Conservation (phyloP, 2,888 invertebrate genomes). For the Mesorhabditis spiculigera region DNA sequence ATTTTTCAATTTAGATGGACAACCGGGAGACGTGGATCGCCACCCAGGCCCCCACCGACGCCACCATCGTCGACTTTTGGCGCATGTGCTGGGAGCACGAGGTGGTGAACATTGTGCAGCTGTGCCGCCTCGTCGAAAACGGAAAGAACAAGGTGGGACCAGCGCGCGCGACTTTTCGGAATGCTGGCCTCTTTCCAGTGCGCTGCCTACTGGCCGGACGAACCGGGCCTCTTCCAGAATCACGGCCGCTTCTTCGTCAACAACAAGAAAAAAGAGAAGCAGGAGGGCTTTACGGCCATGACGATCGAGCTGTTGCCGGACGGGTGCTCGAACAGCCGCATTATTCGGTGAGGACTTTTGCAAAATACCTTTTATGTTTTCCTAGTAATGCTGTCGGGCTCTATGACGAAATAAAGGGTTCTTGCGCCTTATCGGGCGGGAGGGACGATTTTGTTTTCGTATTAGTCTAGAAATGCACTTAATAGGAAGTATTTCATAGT, state of each 20-base stretch:
- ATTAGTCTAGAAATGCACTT: no score
- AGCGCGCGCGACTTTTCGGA: no score
- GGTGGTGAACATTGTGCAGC: constrained; percentile 84
- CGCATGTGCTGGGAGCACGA: constrained; percentile 83
- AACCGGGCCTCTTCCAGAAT: constrained; percentile 3
- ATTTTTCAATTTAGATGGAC: no score
- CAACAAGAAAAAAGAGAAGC: constrained; percentile 3
- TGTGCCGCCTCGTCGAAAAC: no score
- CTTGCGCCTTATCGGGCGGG: no score
- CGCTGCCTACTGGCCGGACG: constrained; percentile 12
- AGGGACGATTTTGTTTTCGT: no score
- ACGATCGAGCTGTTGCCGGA: constrained; percentile 10
- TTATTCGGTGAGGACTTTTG: not conserved
- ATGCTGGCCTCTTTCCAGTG: not conserved
- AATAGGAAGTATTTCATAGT: no score
- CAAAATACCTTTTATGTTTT: not conserved
- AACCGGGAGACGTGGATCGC: constrained; percentile 75
- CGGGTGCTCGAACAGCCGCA: constrained; percentile 9
- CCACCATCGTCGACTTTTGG: constrained; percentile 77
- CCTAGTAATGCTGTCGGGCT: no score
- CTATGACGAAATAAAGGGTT: no score
- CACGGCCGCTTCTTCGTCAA: constrained; percentile 7
- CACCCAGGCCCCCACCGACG: constrained; percentile 86
- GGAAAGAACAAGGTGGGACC: no score
- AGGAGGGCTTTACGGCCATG: constrained; percentile 1